These are phyloP conservation scores for Tachyglossus aculeatus DNA, from an alignment of 2,797 vertebrate species.

Conservation along the genomic window DNA sequence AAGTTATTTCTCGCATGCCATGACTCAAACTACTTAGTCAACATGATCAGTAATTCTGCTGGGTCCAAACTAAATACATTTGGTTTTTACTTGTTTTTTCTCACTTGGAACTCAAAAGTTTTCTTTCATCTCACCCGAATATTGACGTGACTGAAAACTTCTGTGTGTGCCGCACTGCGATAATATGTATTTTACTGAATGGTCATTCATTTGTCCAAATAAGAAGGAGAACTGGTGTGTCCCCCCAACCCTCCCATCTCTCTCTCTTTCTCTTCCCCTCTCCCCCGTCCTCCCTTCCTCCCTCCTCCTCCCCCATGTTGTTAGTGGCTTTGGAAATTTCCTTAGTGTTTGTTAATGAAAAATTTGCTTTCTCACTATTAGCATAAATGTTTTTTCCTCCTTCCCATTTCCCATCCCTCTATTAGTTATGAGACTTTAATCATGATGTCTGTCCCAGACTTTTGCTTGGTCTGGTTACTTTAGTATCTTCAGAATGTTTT, in stretches of 20 bases:
- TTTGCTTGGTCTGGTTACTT: slow-evolving; percentile 64
- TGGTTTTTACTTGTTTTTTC: slow-evolving; percentile 14
- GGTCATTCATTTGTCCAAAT: no score
- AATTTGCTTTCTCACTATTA: background rate
- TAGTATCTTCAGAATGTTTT: slow-evolving; percentile 67
- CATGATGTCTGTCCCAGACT: slow-evolving; percentile 45
- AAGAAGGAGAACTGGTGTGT: no score
- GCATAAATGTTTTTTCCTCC: background rate
- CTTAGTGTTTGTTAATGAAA: background rate
- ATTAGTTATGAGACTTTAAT: slow-evolving; percentile 40
- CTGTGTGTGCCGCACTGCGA: no score
- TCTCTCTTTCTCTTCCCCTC: no score
- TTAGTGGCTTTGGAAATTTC: background rate
- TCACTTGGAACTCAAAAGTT: slow-evolving; percentile 1
- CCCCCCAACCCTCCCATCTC: no score
- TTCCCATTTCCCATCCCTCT: background rate
- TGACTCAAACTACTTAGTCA: slow-evolving; percentile 33
- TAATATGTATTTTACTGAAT: no score
- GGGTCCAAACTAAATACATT: background rate
- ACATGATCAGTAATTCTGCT: slow-evolving; percentile 18
- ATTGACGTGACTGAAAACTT: no score
- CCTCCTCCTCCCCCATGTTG: background rate
- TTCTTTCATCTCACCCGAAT: background rate
- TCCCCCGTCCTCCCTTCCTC: background rate
- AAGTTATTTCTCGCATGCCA: slow-evolving; percentile 15